These are phyloP conservation scores for Callyntrura guangdongensis DNA, from an alignment of 2,888 invertebrate species.

Conservation along the genomic window DNA sequence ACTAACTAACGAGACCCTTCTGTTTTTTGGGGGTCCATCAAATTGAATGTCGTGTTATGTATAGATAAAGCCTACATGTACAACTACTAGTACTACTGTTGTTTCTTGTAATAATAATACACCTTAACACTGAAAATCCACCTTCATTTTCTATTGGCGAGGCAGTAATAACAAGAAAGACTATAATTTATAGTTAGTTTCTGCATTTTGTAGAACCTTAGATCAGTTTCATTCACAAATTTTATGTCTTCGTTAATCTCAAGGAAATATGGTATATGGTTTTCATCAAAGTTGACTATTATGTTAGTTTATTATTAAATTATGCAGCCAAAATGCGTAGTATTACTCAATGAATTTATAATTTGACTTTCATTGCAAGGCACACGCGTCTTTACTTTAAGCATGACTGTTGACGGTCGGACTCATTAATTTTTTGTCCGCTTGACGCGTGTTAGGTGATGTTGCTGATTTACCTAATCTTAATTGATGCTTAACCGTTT, in stretches of 20 bases:
- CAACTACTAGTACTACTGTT: background rate
- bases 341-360: slow-evolving; percentile 46
- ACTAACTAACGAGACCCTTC: no score
- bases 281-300: slow-evolving; percentile 43
- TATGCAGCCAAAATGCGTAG: slow-evolving; percentile 15
- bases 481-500: slow-evolving; percentile 55
- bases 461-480: slow-evolving; percentile 60
- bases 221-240: slow-evolving; percentile 21
- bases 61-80: background rate
- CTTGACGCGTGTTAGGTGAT: slow-evolving; percentile 42
- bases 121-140: background rate
- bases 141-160: slow-evolving; percentile 3
- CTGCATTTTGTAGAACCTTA: slow-evolving; percentile 11
- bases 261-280: slow-evolving; percentile 64
- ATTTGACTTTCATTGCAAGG: background rate
- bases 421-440: slow-evolving; percentile 54
- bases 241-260: slow-evolving; percentile 1
- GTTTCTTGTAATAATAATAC: background rate
- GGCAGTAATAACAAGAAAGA: background rate
- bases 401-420: slow-evolving; percentile 36
- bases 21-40: no score
- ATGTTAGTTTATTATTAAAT: background rate
- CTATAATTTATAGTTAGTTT: background rate
- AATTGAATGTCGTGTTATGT: background rate
- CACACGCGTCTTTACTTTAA: slow-evolving; percentile 2